Base-by-base conservation (phyloP, 2,888 invertebrate species). In the Pristionchus exspectatus region DNA sequence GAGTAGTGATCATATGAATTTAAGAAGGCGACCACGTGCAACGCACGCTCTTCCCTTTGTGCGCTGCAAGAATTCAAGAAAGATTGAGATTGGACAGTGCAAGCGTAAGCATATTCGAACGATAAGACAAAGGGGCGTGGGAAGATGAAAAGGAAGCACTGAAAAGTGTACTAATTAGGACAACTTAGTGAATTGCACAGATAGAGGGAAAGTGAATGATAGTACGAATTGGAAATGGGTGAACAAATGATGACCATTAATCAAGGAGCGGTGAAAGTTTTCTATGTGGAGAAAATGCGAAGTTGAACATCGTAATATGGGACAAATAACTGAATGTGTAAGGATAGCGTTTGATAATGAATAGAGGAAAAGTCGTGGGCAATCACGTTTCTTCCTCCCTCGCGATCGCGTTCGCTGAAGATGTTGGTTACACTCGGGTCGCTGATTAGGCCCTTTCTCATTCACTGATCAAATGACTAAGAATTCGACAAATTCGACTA, bases 371-470 rank as follows among this genome's bases (percentile, higher is more conserved):
- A 63, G n/a, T n/a, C n/a, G n/a, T n/a, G n/a, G n/a, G 24, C 24
- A n/a, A 63, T 63, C 63, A n/a, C 63, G 63, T 63, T 63, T 63
- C 63, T 10, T 18, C 59, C 59, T 21, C 21, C 63, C 4, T n/a
- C n/a, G 2, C 63, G 24, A 4, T 21, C 63, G 5, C 10, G 9
- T 63, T 63, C 63, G 63, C 63, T 63, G 63, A 63, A 63, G 63
- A 63, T 63, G 63, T 63, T 63, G 63, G 63, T 63, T 63, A 63
- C 63, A 63, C 63, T 63, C 63, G 10, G 63, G 63, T 63, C 63
- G 63, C 10, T n/a, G n/a, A 63, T n/a, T n/a, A n/a, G 10, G 63
- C 63, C 63, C 24, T n/a, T 21, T 24, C 63, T 63, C 1, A 63
- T 63, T 63, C n/a, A 50, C 5, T n/a, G 63, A 63, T n/a, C 63